A percentile compares a stretch with the other conserved stretches of the same genome.
Evolutionary conservation across 2,888 invertebrate genomes (phyloP).

Genomic region (Acrobasis consociella): DNA sequence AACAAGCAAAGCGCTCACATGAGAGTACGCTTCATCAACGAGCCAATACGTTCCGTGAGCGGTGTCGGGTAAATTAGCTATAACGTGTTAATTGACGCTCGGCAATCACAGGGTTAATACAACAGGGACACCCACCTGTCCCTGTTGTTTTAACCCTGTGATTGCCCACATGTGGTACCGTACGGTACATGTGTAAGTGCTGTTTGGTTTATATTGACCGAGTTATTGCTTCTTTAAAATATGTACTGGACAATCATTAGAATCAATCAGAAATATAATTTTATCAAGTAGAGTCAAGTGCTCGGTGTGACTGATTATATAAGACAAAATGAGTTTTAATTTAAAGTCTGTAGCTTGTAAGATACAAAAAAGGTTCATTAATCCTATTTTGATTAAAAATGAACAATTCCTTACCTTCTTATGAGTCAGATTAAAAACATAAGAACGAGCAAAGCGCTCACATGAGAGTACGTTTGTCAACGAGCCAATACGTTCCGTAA

Average conservation of each 20-base stretch:
- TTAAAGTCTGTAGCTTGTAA: too few relatives aligned
- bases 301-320: too few relatives aligned
- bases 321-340: too few relatives aligned
- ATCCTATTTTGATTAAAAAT: too few relatives aligned
- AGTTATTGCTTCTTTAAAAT: too few relatives aligned
- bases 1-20: constrained; percentile 8
- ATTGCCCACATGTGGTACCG: constrained; percentile 32
- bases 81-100: constrained; percentile 65
- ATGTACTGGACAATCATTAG: too few relatives aligned
- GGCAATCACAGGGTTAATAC: constrained; percentile 43
- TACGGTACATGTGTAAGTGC: too few relatives aligned
- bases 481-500: constrained; percentile 29
- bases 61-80: constrained; percentile 59
- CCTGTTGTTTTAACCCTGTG: too few relatives aligned
- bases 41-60: constrained; percentile 31
- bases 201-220: background rate
- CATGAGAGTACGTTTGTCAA: constrained; percentile 16
- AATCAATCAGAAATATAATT: too few relatives aligned
- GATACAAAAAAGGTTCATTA: too few relatives aligned
- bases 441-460: constrained; percentile 10
- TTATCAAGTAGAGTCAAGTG: too few relatives aligned
- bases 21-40: constrained; percentile 21
- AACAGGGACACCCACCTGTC: constrained; percentile 28
- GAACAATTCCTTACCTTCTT: background rate
- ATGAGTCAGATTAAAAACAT: background rate